Conservation (phyloP, 1,140 invertebrate genomes). For the Lucilia cuprina region DNA sequence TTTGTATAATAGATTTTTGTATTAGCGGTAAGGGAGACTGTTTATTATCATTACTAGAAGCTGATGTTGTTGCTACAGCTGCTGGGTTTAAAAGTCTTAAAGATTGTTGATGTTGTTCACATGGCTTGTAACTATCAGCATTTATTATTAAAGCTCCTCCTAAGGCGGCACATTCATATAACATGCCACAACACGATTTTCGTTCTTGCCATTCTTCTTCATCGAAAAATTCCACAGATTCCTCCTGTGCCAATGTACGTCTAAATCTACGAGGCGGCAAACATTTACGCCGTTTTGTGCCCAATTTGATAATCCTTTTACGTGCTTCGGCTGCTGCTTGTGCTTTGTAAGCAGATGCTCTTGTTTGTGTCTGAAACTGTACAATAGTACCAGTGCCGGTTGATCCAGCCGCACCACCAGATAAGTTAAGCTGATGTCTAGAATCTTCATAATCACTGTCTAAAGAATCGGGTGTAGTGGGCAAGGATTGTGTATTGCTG, state of each 20-base stretch:
- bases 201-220: slow-evolving; percentile 47
- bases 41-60: not conserved
- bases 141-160: slow-evolving; percentile 53
- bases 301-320: slow-evolving; percentile 11
- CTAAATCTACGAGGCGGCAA: slow-evolving; percentile 49
- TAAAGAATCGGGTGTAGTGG: slow-evolving; percentile 41
- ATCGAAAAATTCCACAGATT: slow-evolving; percentile 50
- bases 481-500: slow-evolving; percentile 41
- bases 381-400: slow-evolving; percentile 16
- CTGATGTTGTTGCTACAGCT: not conserved
- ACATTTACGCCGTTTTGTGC: slow-evolving; percentile 46
- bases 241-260: slow-evolving; percentile 45
- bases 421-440: slow-evolving; percentile 17
- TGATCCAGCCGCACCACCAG: not conserved
- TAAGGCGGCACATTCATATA: slow-evolving; percentile 51
- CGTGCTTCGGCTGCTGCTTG: slow-evolving; percentile 13
- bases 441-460: slow-evolving; percentile 57
- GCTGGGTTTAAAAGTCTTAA: not conserved
- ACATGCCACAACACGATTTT: slow-evolving; percentile 55
- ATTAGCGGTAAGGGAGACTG: not conserved
- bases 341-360: slow-evolving; percentile 41
- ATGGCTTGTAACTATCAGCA: slow-evolving; percentile 51
- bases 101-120: slow-evolving; percentile 47
- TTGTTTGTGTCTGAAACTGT: slow-evolving; percentile 57
- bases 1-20: slow-evolving; percentile 36